These are phyloP conservation scores for Dicrurus megarhynchus DNA, from an alignment of 2,113 vertebrate species.

Conservation along the genomic window DNA sequence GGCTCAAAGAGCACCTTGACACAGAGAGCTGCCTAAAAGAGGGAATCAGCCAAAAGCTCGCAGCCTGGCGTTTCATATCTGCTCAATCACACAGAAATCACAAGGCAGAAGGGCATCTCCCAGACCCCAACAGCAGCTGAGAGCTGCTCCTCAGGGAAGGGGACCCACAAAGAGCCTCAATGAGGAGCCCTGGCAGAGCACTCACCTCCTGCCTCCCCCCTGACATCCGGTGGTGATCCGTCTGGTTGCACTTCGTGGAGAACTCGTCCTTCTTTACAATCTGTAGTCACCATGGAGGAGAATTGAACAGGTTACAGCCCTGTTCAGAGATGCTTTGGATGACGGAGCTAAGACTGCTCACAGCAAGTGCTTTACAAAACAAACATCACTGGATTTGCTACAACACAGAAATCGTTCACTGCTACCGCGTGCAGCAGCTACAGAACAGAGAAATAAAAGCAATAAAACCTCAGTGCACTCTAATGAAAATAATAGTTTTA, in stretches of 20 bases:
- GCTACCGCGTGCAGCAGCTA: accelerated
- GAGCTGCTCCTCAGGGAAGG: not conserved
- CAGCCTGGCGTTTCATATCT: not conserved
- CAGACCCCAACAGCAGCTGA: not conserved
- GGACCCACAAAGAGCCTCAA: not conserved
- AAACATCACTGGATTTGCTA: not conserved
- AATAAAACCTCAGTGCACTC: not conserved
- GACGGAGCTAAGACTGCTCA: not conserved
- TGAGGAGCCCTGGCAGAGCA: not conserved
- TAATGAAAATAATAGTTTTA: not conserved
- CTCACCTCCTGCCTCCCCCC: conserved; percentile 94
- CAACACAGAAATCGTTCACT: not conserved
- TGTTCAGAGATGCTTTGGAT: not conserved
- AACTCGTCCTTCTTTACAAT: conserved; percentile 95
- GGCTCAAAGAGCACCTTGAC: not conserved
- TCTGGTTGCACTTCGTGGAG: conserved; percentile 98
- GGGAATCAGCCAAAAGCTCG: not conserved
- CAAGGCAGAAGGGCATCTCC: not conserved
- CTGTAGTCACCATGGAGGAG: conserved; percentile 58
- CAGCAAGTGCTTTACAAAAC: not conserved
- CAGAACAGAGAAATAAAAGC: not conserved
- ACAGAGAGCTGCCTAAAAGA: not conserved
- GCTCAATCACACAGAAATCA: not conserved
- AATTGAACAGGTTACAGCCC: not conserved
- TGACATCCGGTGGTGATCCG: conserved; percentile 95